These are phyloP conservation scores for Lasioglossum vierecki DNA, from an alignment of 2,888 invertebrate species.

Conservation along the genomic window DNA sequence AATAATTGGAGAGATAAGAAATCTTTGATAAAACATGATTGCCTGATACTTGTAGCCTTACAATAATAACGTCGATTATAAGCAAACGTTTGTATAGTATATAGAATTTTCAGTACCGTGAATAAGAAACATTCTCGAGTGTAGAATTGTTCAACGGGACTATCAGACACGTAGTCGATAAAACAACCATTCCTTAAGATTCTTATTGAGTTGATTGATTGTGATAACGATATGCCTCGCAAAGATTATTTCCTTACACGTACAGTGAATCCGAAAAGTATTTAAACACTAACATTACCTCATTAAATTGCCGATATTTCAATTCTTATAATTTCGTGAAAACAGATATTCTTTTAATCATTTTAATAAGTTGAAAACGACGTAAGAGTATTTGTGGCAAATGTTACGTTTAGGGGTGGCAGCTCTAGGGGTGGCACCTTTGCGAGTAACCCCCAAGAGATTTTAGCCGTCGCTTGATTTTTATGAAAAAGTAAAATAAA, in stretches of 20 bases:
- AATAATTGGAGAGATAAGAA: conserved; percentile 1
- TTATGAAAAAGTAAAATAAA: too few relatives aligned
- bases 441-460: too few relatives aligned
- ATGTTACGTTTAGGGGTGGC: too few relatives aligned
- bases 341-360: neutral
- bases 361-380: too few relatives aligned
- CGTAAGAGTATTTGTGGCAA: too few relatives aligned
- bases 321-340: neutral
- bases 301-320: neutral
- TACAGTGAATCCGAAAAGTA: neutral
- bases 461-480: too few relatives aligned
- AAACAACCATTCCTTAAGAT: neutral
- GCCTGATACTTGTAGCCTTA: neutral
- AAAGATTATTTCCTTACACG: conserved; percentile 26
- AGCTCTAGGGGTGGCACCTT: too few relatives aligned
- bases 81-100: neutral
- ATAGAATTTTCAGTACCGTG: neutral
- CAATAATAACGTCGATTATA: neutral
- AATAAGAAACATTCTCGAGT: neutral
- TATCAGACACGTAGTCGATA: neutral
- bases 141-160: neutral
- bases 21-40: neutral
- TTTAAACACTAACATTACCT: neutral
- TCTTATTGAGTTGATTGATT: conserved; percentile 40
- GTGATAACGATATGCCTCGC: conserved; percentile 52